Evolutionary conservation across 2,113 vertebrate species (phyloP), one percentile per base, ranked within the genome.

Genomic region (Puma concolor): DNA sequence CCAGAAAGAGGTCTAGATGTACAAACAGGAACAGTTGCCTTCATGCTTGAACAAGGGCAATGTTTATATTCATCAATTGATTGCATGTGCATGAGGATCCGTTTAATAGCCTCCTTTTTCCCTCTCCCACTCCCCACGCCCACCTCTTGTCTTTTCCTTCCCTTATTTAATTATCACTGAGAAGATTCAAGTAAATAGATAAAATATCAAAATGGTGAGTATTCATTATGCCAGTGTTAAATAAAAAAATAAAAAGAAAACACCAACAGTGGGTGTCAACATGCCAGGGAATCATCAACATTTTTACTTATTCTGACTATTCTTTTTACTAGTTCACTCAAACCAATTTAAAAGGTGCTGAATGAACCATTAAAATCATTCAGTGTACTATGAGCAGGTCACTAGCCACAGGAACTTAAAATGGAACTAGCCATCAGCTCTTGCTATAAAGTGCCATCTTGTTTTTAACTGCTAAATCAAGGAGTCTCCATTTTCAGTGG

Each of bases 251-350:
- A 85, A 91, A 16, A 91, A 44, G 44, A 44, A 85, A 92, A 48
- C 54, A 92, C 38, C 66, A 86, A 23, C 79, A 63, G 33, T 66
- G 9, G 29, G 21, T 80, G 33, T 54, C 83, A 33, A 23, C 2
- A 36, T 80, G 15, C 21, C 27, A 86, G 7, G 13, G 2, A 88
- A 50, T 25, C 44, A 48, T 50, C 44, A 88, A 67, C 27, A n/a
- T 86, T 79, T 97, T 36, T 84, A 31, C 29, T 88, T 80, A 88
- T 50, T 91, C 64, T 41, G 31, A 82, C 33, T 88, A 11, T 33
- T 67, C 13, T 95, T 89, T 41, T 17, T 41, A 88, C 31, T 29
- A 69, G 88, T 80, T 96, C 76, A n/a, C 57, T 72, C 67, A 96
- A 74, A 64, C 4, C 13, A 14, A 77, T 77, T 57, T 71, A 74